These are phyloP conservation scores for Brienomyrus brachyistius DNA, from an alignment of 2,113 vertebrate species.

Conservation along the genomic window DNA sequence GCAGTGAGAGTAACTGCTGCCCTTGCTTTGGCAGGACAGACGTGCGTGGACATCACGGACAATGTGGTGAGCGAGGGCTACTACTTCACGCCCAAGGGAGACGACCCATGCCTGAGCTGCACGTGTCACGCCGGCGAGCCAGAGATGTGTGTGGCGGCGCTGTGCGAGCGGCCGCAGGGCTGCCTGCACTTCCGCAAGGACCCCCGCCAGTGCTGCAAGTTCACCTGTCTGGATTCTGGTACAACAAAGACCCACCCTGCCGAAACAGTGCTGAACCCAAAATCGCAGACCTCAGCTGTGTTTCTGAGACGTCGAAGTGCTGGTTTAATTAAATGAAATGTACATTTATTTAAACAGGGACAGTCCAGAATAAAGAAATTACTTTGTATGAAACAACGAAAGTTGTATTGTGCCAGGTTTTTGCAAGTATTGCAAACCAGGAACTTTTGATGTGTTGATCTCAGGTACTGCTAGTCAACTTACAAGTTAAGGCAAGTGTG, in stretches of 20 bases:
- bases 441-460: no score
- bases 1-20: background rate
- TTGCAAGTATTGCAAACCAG: no score
- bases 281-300: background rate
- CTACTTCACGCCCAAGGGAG: constrained; percentile 95
- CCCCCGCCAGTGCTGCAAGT: constrained; percentile 97
- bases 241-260: constrained; percentile 13
- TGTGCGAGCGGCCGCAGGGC: constrained; percentile 90
- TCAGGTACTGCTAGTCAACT: no score
- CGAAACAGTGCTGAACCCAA: background rate
- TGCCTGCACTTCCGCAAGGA: constrained; percentile 94
- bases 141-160: constrained; percentile 92
- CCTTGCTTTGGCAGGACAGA: constrained; percentile 69
- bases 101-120: constrained; percentile 94
- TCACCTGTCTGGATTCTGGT: constrained; percentile 93
- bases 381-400: no score
- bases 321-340: background rate
- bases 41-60: constrained; percentile 95
- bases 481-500: no score
- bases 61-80: constrained; percentile 94
- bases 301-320: background rate
- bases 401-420: no score
- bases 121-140: constrained; percentile 92
- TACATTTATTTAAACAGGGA: no score
- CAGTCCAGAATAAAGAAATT: no score